These are phyloP conservation scores for Arenicola marina DNA, from an alignment of 2,888 invertebrate species.

Conservation along the genomic window DNA sequence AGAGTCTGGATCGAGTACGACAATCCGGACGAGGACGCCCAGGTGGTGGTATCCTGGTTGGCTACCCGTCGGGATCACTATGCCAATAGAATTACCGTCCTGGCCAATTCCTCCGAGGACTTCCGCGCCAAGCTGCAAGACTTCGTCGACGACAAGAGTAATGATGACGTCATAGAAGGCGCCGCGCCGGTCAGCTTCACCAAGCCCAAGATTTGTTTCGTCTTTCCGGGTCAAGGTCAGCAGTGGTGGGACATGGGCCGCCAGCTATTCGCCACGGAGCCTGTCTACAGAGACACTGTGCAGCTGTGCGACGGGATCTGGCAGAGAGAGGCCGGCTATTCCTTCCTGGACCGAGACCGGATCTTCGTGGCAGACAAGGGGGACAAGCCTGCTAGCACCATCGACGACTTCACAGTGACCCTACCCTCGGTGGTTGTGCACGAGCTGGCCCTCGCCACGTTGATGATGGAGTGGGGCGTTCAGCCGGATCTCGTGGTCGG, in stretches of 20 bases:
- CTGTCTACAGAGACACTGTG: slow-evolving; percentile 16
- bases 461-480: slow-evolving; percentile 15
- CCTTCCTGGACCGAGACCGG: slow-evolving; percentile 16
- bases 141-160: slow-evolving; percentile 8
- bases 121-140: slow-evolving; percentile 9
- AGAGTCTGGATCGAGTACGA: slow-evolving; percentile 12
- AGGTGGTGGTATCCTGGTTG: slow-evolving; percentile 17
- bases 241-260: slow-evolving; percentile 28
- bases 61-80: slow-evolving; percentile 19
- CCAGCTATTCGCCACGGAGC: slow-evolving; percentile 21
- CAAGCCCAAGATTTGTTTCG: slow-evolving; percentile 19
- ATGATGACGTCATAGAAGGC: slow-evolving; percentile 16
- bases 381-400: background rate
- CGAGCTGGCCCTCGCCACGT: background rate
- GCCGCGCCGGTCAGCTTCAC: background rate
- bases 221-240: slow-evolving; percentile 31
- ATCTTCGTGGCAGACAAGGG: slow-evolving; percentile 5
- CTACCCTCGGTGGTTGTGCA: slow-evolving; percentile 11
- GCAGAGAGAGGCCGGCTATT: slow-evolving; percentile 17
- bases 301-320: slow-evolving; percentile 17
- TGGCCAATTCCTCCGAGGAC: slow-evolving; percentile 17
- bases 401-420: slow-evolving; percentile 6
- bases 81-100: slow-evolving; percentile 10
- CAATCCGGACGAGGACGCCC: slow-evolving; percentile 15
- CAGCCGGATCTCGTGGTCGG: slow-evolving; percentile 15